Evolutionary conservation across 2,797 vertebrate species (phyloP), one percentile per base, ranked within the genome.

Genomic region (Acanthis flammea): DNA sequence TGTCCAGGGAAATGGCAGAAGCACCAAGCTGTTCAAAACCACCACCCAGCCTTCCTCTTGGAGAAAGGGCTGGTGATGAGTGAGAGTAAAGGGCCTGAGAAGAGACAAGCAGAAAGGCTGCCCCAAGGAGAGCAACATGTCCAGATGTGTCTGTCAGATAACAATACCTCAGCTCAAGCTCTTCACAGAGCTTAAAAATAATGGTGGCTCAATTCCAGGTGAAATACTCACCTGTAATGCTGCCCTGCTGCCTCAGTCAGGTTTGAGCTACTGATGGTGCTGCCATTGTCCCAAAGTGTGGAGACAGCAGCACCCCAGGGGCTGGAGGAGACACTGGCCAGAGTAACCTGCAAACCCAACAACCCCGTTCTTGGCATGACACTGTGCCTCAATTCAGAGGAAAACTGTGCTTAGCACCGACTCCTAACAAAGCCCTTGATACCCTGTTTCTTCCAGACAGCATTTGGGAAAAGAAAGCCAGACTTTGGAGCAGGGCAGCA

Each of bases 91-190:
- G 23, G 30, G 51, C 44, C 61, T 3, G 9, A 71, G 65, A 92
- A 83, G 21, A 8, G 19, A 39, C 61, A 86, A 65, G 37, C 35
- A 75, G 68, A 91, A 96, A 82, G 48, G 58, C n/a, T 94, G 82
- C 79, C 86, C 81, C 63, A 86, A 88, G 91, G 85, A 92, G 41
- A 75, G 27, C 58, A 81, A 72, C 89, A 17, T 73, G 95, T n/a
- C 86, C 95, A 84, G 91, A 78, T 86, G 61, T 0, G 82, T 86
- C 87, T 75, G 66, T 44, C 87, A 94, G 85, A 55, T 90, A 93
- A 85, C 61, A 87, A 57, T 15, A 42, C 33, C 76, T 42, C 45
- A 80, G 42, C 61, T 86, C 61, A 45, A 91, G 31, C 44, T 55
- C 33, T 81, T 81, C 82, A 63, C 4, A 18, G 57, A 72, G 47